Evolutionary conservation across 1,140 invertebrate species (phyloP).

Genomic region (Papilio machaon): DNA sequence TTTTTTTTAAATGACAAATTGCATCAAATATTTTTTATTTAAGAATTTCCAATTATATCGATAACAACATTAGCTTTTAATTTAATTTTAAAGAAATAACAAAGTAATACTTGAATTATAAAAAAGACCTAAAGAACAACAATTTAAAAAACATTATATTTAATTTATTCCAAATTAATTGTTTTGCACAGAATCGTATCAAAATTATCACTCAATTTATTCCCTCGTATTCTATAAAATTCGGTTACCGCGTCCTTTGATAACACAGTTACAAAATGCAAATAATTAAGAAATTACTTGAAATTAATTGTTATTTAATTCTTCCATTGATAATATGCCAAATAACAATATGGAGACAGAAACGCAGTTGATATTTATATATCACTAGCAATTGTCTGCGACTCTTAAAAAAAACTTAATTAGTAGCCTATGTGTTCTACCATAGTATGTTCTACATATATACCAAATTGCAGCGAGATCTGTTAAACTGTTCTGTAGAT

Average conservation of each 20-base stretch:
- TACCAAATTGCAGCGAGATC: no score
- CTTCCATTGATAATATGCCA: background rate
- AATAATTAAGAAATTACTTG: background rate
- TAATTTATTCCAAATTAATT: no score
- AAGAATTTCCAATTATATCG: background rate
- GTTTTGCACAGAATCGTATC: background rate
- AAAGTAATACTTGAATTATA: background rate
- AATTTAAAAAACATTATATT: background rate
- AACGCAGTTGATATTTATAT: background rate
- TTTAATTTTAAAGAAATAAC: background rate
- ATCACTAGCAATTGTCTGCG: background rate
- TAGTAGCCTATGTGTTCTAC: no score
- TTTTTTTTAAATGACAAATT: background rate
- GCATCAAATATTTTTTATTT: background rate
- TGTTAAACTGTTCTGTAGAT: no score
- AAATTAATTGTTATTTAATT: conserved; percentile 11
- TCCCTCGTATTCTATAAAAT: background rate
- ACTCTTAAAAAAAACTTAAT: no score
- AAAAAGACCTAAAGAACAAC: background rate
- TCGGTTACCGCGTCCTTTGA: background rate
- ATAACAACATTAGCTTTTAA: background rate
- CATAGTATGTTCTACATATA: no score
- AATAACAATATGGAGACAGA: conserved; percentile 27
- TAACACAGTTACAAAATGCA: background rate
- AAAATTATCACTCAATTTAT: background rate